Conservation (phyloP, 1,140 invertebrate genomes). For the Aphaenogaster rudis region DNA sequence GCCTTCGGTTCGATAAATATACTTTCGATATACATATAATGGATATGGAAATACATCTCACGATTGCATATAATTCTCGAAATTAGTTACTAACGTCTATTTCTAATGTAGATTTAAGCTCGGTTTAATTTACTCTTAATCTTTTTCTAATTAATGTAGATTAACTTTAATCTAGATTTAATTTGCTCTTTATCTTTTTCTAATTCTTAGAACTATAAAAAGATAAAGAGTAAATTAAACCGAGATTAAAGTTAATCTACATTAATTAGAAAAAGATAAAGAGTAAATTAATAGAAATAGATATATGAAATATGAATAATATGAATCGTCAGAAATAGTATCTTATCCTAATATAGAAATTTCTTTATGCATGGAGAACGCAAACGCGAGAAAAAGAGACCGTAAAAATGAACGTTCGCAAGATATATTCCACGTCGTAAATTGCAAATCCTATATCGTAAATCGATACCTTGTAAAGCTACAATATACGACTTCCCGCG, state of each 20-base stretch:
- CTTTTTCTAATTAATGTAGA: no score
- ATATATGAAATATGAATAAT: not conserved
- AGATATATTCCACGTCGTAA: conserved; percentile 31
- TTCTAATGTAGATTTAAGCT: no score
- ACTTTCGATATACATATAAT: not conserved
- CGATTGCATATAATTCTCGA: not conserved
- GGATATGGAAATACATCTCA: not conserved
- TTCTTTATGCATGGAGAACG: not conserved
- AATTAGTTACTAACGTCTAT: not conserved
- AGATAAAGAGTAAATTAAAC: no score
- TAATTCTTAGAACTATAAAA: no score
- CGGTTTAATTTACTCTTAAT: no score
- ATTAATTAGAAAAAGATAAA: no score
- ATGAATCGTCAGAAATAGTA: not conserved
- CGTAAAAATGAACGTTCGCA: not conserved
- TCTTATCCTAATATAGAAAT: not conserved
- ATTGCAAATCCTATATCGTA: conserved; percentile 44
- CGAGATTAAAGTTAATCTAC: no score
- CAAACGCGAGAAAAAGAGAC: not conserved
- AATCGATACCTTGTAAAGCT: conserved; percentile 32
- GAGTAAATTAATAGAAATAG: no score
- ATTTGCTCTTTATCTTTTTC: no score
- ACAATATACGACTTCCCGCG: conserved; percentile 32
- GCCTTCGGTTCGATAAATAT: not conserved
- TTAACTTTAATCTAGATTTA: no score